These are phyloP conservation scores for Zootoca vivipara DNA, from an alignment of 2,113 vertebrate species.

Conservation along the genomic window DNA sequence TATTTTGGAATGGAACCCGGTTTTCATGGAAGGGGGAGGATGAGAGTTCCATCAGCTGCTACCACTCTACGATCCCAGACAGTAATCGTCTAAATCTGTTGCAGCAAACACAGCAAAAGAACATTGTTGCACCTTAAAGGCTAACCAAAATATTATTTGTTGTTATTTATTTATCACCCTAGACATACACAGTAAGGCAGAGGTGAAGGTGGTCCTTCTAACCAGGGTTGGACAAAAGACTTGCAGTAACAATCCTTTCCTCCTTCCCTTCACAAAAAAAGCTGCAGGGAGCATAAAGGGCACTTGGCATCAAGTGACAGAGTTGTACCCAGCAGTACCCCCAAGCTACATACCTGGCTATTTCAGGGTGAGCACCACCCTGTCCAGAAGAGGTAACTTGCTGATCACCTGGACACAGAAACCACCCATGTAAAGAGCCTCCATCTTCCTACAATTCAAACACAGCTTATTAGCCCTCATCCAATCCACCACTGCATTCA, in stretches of 20 bases:
- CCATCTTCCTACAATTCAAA: too few species aligned
- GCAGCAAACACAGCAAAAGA: background rate
- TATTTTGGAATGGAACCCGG: background rate
- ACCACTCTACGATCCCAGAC: background rate
- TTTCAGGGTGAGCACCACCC: too few species aligned
- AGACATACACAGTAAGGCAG: background rate
- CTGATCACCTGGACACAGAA: too few species aligned
- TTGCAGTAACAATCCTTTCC: background rate
- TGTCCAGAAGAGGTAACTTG: too few species aligned
- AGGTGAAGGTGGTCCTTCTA: background rate
- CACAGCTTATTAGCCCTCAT: too few species aligned
- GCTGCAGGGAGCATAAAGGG: too few species aligned
- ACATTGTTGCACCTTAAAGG: background rate
- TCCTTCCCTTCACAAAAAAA: background rate
- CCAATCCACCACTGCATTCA: too few species aligned
- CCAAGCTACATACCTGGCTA: too few species aligned
- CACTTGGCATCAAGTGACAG: too few species aligned
- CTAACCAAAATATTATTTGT: background rate
- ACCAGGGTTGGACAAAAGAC: background rate
- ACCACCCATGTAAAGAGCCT: too few species aligned
- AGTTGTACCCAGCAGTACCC: too few species aligned
- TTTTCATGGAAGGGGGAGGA: background rate
- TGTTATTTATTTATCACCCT: background rate
- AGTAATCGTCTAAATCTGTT: background rate
- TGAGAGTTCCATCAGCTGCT: background rate